Percentiles rank a stretch among this genome's conserved stretches.
Evolutionary conservation across 2,888 invertebrate genomes (phyloP).

Genomic region (Neria commutata): DNA sequence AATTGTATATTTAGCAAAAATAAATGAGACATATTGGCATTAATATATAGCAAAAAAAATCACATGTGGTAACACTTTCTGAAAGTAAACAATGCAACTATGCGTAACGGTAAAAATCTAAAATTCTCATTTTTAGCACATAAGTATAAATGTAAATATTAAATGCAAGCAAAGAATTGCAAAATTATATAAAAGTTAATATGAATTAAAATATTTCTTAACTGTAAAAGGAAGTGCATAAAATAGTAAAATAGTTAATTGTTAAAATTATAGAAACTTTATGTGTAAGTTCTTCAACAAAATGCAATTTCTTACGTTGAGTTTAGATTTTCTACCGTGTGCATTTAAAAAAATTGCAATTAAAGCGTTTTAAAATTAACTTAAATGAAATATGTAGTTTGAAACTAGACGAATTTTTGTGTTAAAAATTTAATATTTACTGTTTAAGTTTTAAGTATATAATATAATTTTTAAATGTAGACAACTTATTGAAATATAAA

Average conservation of each 20-base stretch:
- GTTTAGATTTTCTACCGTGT: conserved; percentile 2
- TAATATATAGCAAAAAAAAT: neutral
- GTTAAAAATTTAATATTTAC: neutral
- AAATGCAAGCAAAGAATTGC: neutral
- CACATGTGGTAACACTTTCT: neutral
- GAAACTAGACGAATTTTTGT: neutral
- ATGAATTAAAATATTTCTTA: neutral
- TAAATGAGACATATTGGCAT: neutral
- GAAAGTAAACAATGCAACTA: neutral
- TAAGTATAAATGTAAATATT: no score
- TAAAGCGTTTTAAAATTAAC: neutral
- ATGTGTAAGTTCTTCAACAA: neutral
- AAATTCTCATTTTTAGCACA: no score
- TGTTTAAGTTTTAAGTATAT: neutral
- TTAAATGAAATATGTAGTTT: neutral
- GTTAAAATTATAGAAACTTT: neutral
- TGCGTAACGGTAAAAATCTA: neutral
- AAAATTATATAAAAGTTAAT: neutral
- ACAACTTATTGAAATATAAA: neutral
- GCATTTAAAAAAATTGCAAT: neutral
- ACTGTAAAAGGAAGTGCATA: neutral
- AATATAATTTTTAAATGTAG: neutral
- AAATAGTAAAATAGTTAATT: conserved; percentile 1
- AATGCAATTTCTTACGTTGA: neutral
- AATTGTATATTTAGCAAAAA: neutral